phyloP scores from a whole-genome alignment of 1,140 invertebrate genomes.

The Aphidius ervi region DNA sequence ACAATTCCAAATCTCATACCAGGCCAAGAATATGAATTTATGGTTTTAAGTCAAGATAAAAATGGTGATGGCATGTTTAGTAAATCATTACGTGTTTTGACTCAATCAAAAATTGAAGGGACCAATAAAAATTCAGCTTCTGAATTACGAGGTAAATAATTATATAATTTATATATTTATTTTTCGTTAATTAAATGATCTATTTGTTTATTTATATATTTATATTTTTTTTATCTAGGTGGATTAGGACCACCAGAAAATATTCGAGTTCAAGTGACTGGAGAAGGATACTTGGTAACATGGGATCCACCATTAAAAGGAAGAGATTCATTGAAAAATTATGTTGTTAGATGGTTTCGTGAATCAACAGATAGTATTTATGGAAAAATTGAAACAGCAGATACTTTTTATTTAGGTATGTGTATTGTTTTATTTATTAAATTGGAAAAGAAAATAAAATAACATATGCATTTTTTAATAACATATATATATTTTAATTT shows the following conservation, averaged over 20 bases:
- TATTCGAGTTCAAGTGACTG: conserved; percentile 59
- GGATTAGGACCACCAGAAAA: conserved; percentile 63
- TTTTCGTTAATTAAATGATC: conserved; percentile 6
- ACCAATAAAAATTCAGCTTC: conserved; percentile 39
- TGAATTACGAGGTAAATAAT: conserved; percentile 35
- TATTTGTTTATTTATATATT: conserved; percentile 5
- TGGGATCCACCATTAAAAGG: conserved; percentile 68
- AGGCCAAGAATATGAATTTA: conserved; percentile 82
- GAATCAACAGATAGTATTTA: conserved; percentile 57
- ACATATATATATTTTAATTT: conserved; percentile 32
- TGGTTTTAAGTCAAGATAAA: conserved; percentile 83
- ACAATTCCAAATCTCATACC: conserved; percentile 74
- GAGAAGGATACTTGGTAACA: conserved; percentile 65
- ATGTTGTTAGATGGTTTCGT: conserved; percentile 61
- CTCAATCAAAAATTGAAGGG: conserved; percentile 53
- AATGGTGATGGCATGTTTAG: conserved; percentile 87
- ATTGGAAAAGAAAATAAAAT: neutral
- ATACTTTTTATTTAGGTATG: conserved; percentile 60
- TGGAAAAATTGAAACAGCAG: conserved; percentile 60
- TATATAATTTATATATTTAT: conserved; percentile 27
- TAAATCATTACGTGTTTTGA: conserved; percentile 73
- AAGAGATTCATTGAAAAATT: conserved; percentile 55
- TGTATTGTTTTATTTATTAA: neutral
- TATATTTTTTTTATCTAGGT: conserved; percentile 28
- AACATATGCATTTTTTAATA: too few species aligned